Conservation (phyloP, 2,888 invertebrate genomes). For the Eubasilissa splendida region DNA sequence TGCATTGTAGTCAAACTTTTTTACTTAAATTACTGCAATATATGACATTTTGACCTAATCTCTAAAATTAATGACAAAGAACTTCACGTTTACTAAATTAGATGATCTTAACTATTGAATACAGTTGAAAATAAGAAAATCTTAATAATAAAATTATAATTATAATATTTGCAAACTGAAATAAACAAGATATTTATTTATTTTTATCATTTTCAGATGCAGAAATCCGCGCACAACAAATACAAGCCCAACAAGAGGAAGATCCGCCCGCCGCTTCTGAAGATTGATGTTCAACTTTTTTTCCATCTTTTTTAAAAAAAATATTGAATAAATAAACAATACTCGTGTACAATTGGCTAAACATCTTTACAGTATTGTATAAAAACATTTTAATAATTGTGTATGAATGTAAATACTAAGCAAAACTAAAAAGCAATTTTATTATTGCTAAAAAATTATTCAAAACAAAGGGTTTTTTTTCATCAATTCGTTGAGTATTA, state of each 20-base stretch:
- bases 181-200: too few relatives aligned
- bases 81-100: too few relatives aligned
- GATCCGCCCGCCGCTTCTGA: constrained; percentile 65
- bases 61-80: too few relatives aligned
- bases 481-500: background rate
- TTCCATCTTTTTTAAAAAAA: constrained; percentile 51
- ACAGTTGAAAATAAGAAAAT: too few relatives aligned
- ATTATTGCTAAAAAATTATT: constrained; percentile 3
- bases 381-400: background rate
- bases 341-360: constrained; percentile 43
- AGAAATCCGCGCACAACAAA: constrained; percentile 70
- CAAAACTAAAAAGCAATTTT: constrained; percentile 25
- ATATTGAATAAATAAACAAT: constrained; percentile 52
- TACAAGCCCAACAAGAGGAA: constrained; percentile 64
- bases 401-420: constrained; percentile 31
- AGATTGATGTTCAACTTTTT: constrained; percentile 64
- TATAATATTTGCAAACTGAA: too few relatives aligned
- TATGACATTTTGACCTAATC: too few relatives aligned
- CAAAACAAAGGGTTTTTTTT: background rate
- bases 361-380: background rate
- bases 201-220: constrained; percentile 67
- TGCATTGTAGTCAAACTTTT: too few relatives aligned
- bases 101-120: too few relatives aligned
- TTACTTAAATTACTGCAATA: too few relatives aligned
- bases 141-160: too few relatives aligned